Conservation (phyloP, 2,797 vertebrate species). For the Trichosurus vulpecula region DNA sequence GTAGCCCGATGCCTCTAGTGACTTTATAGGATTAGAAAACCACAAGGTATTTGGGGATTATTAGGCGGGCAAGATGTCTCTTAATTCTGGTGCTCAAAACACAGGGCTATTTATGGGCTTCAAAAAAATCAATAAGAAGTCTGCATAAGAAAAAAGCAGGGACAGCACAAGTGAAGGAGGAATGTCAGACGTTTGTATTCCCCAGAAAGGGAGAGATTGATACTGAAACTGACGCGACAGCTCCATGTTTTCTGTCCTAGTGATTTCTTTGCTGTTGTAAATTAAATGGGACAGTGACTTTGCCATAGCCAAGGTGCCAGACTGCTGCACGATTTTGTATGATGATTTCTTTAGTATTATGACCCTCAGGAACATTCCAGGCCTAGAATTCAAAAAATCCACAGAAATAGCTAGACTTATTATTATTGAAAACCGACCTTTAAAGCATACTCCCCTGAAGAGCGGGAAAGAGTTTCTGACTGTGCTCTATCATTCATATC, state of each 20-base stretch:
- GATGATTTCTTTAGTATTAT: slow-evolving; percentile 74
- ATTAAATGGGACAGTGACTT: slow-evolving; percentile 72
- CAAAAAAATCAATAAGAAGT: slow-evolving; percentile 54
- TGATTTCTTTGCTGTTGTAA: slow-evolving; percentile 79
- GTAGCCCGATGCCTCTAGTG: not conserved
- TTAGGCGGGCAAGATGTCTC: slow-evolving; percentile 32
- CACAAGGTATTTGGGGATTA: slow-evolving; percentile 28
- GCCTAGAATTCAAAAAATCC: slow-evolving; percentile 62
- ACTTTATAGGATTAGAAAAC: slow-evolving; percentile 53
- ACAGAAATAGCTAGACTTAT: slow-evolving; percentile 10
- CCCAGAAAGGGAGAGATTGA: slow-evolving; percentile 61
- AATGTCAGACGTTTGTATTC: slow-evolving; percentile 47
- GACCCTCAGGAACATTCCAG: slow-evolving; percentile 64
- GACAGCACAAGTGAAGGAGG: not conserved
- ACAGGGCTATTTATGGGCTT: slow-evolving; percentile 19
- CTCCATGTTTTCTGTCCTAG: slow-evolving; percentile 71
- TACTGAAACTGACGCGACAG: slow-evolving; percentile 68
- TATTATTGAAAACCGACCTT: slow-evolving; percentile 48
- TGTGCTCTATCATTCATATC: not conserved
- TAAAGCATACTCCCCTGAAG: not conserved
- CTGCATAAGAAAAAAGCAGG: not conserved
- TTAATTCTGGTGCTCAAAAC: slow-evolving; percentile 52
- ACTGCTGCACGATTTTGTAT: slow-evolving; percentile 62
- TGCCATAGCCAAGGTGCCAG: slow-evolving; percentile 44
- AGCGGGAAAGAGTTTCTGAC: slow-evolving; percentile 42